Base-by-base conservation (phyloP, 2,113 vertebrate species). In the Synchiropus splendidus region DNA sequence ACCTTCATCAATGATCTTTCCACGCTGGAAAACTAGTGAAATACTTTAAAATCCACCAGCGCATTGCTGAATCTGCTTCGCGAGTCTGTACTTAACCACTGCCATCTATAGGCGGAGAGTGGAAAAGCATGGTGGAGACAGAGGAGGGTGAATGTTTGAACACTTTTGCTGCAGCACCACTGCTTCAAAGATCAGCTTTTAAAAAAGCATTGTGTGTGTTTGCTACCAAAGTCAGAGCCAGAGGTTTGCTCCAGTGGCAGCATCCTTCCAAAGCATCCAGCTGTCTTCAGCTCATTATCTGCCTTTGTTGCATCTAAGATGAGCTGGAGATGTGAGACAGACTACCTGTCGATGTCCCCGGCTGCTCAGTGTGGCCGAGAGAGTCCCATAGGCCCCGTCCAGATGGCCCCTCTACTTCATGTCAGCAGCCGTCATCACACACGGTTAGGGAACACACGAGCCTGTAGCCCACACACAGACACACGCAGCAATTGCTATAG, bases 271-370 rank as follows among this genome's bases (percentile, higher is more conserved):
- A 21, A 14, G 18, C 4, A 5, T 21, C 70, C 79, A 75, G 75
- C 64, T 74, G 73, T 71, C 72, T 57, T 34, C 38, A 32, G 54
- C 72, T 78, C 68, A 70, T 78, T 73, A 73, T 64, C 54, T 62
- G 45, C 27, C 11, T 64, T 58, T 61, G 61, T 54, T 40, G 61
- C 18, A 36, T 54, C 51, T 48, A 57, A 58, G 66, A 75, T 65
- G 75, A 72, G 61, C 74, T 48, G 46, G 64, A 63, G 43, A 54
- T 70, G 73, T 73, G 70, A 77, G 62, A 32, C 51, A 12, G 42
- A 44, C 55, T 72, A 72, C 71, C 73, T 80, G 79, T 74, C 34
- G 60, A 36, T 58, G 50, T 51, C 45, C n/a, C 18, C 4, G 61
- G 58, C 45, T 42, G 56, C 64, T 54, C 65, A 43, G 58, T 59